Base-by-base conservation (phyloP, 2,888 invertebrate genomes). In the Chelonus formosanus region DNA sequence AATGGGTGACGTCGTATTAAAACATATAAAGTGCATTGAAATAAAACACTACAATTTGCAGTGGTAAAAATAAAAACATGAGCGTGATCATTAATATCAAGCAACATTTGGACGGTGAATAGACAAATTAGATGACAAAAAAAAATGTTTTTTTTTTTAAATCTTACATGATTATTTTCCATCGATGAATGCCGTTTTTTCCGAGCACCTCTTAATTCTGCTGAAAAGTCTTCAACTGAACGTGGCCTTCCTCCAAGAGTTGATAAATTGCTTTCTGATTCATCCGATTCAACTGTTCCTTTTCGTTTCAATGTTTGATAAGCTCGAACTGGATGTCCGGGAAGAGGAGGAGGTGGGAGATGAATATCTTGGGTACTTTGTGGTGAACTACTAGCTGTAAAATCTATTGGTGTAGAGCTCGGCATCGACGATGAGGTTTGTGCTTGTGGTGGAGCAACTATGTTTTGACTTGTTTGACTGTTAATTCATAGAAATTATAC, bases 291-390 rank as follows among this genome's bases (percentile, higher is more conserved):
- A 47, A 85, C 86, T 48, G 85, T 86, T 81, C 90, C 91, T 86
- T 93, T 92, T 80, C 94, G 87, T 84, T 91, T 95, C 40, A 95
- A 94, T 3, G 94, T 95, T 76, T 92, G 93, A 84, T 95, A 94
- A 50, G 89, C 87, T 31, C 90, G 90, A 35, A 91, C 90, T 69
- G 92, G 91, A 47, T 93, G 92, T n/a, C 93, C 94, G 67, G 92
- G 90, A 68, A 92, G 92, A 69, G 95, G 94, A 59, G 94, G 95
- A 8, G 86, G 86, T 48, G 93, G 93, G 74, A 94, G 87, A 78
- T 94, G 91, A 63, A 94, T 89, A 78, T 86, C 86, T 75, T 87
- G 87, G 72, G 90, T 89, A 55, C 85, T 80, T 72, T 76, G 72
- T 61, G 88, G 87, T 63, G 88, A 86, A 54, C 88, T 88, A 61